Evolutionary conservation across 1,140 invertebrate genomes (phyloP).

Genomic region (Geopemphigus sp.): DNA sequence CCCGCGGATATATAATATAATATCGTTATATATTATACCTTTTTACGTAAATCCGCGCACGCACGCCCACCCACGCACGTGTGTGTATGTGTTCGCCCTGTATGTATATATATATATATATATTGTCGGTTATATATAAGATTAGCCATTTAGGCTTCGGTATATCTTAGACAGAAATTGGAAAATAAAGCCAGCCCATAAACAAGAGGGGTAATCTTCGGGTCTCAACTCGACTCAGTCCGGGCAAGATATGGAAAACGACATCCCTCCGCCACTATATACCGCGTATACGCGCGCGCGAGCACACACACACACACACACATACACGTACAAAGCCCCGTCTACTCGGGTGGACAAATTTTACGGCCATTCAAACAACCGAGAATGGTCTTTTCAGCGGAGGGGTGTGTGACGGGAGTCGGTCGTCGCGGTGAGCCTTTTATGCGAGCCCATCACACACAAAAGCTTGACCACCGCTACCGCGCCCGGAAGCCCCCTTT

Average conservation of each 20-base stretch:
- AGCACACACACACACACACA: background rate
- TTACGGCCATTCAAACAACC: slow-evolving; percentile 39
- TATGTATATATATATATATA: background rate
- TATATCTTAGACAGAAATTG: slow-evolving; percentile 42
- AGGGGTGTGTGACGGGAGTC: background rate
- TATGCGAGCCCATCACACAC: slow-evolving; percentile 39
- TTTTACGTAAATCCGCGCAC: background rate
- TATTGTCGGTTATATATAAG: slow-evolving; percentile 5
- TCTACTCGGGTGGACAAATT: slow-evolving; percentile 29
- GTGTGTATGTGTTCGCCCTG: too few species aligned
- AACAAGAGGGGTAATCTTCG: slow-evolving; percentile 41
- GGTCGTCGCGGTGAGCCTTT: slow-evolving; percentile 25
- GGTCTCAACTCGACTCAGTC: slow-evolving; percentile 22
- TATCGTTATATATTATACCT: too few species aligned
- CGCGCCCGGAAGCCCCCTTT: background rate
- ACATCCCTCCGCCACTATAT: background rate
- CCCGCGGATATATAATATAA: too few species aligned
- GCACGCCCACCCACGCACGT: background rate
- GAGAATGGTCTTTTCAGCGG: slow-evolving; percentile 16
- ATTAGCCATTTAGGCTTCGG: slow-evolving; percentile 23
- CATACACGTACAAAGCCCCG: background rate
- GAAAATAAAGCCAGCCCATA: slow-evolving; percentile 41
- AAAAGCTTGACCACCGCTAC: slow-evolving; percentile 25
- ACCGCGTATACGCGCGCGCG: background rate
- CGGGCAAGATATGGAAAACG: slow-evolving; percentile 39